Evolutionary conservation across 2,888 invertebrate species (phyloP), one percentile per base, ranked within the genome.

Genomic region (Romanomermis culicivorax): DNA sequence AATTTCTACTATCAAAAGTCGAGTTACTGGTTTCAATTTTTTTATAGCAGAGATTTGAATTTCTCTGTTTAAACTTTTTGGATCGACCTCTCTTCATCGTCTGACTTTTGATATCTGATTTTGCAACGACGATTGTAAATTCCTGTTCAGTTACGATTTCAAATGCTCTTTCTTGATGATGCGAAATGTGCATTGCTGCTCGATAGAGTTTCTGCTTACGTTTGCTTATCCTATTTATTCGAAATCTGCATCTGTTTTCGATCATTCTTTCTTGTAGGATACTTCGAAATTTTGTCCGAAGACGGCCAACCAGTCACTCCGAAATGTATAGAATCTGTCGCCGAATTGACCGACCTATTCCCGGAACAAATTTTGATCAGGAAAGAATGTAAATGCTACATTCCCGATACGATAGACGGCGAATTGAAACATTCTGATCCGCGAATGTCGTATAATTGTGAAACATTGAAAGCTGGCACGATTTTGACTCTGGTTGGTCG

Each of bases 261-360:
- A n/a, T n/a, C n/a, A n/a, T 36, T 36, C 7, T 36, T 36, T 7
- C 17, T 36, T 7, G 11, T 36, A 36, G 91, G 91, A 4, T 89
- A 83, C 72, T 91, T 91, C 70, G 89, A 91, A 71, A 77, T 91
- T 52, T 75, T 91, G 36, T 88, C 87, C 67, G 89, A 91, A 72
- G 88, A 91, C 71, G 89, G 89, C 0, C 76, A 85, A 63, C 83
- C 87, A 26, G 85, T 87, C 4, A 36, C 7, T 36, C 17, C 45
- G 45, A 77, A 85, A 59, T 85, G 87, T 64, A 84, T 89, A 65
- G 85, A 86, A 69, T 82, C 82, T 59, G 87, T 89, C 1, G 75
- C 78, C 58, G 87, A 88, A 71, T 72, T 91, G 60, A 79, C 84
- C 2, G 64, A 66, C 57, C 61, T 65, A 42, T 71, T 68, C 56